Evolutionary conservation across 2,113 vertebrate genomes (phyloP).

Genomic region (Sinocyclocheilus anshuiensis): DNA sequence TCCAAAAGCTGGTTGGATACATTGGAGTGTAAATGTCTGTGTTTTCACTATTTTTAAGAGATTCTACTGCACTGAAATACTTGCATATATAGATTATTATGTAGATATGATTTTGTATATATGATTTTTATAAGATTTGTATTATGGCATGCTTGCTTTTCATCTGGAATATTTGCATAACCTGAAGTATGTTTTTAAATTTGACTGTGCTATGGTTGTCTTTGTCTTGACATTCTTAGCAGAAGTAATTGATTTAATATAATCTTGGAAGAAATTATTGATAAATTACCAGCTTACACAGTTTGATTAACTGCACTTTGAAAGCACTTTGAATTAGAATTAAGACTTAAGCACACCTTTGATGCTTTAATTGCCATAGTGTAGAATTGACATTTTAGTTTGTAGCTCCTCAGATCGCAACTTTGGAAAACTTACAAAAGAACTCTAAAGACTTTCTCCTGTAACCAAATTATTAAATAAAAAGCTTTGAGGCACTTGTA

Average conservation of each 20-base stretch:
- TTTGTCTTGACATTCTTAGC: too few species aligned
- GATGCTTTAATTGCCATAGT: background rate
- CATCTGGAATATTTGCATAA: background rate
- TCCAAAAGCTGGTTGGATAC: background rate
- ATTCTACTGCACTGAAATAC: background rate
- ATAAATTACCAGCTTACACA: background rate
- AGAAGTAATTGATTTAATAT: background rate
- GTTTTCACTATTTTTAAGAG: background rate
- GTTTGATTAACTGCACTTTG: background rate
- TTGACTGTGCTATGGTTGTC: background rate
- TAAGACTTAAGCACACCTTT: background rate
- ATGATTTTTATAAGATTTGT: background rate
- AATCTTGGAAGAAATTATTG: background rate
- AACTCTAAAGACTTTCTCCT: background rate
- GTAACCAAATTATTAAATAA: background rate
- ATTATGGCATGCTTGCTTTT: background rate
- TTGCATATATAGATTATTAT: background rate
- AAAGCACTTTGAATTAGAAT: constrained; percentile 1
- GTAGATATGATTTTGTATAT: too few species aligned
- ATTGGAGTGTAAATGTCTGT: too few species aligned
- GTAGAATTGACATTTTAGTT: background rate
- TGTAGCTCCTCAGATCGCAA: background rate
- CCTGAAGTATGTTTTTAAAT: background rate
- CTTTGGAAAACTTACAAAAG: background rate
- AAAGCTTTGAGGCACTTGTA: background rate